Base-by-base conservation (phyloP, 2,797 vertebrate genomes). In the Anguilla megastoma region DNA sequence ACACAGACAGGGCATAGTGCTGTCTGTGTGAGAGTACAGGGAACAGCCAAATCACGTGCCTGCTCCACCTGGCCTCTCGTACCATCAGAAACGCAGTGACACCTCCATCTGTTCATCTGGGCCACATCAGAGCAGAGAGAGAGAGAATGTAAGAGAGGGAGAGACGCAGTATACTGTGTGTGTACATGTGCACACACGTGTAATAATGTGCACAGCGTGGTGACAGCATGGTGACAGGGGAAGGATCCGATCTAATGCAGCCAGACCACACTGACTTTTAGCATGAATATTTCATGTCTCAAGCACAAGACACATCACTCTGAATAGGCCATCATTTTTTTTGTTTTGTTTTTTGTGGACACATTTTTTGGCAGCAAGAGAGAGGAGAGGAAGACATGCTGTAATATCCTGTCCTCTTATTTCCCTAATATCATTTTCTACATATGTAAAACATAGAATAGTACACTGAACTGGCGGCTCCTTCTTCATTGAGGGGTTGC, bases 71-170 rank as follows among this genome's bases (percentile, higher is more conserved):
- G 2, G 79, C 56, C 5, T 8, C 33, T 6, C 9, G 50, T 48
- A 84, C 36, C 33, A 58, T 89, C 50, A 36, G 18, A 88, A 27
- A 18, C 16, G 66, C 58, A n/a, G 79, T 80, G 63, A 82, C 80
- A 76, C 85, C 85, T 82, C 85, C 86, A 76, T 86, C 88, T 89
- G 88, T 84, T 86, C 69, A 45, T 50, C 79, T 8, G 50, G 85
- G 30, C 66, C 88, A 36, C 54, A 86, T 80, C 41, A 14, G 76
- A 58, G 79, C 16, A 63, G 74, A 24, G 85, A 18, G 18, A 41
- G 45, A 71, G 63, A 45, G 45, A 41, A n/a, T 33, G n/a, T 10
- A 33, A 36, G 4, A n/a, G 12, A 18, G 48, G 24, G 69, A 2
- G 14, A 24, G 16, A 0, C 36, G n/a, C 16, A 33, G 52, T 2